phyloP scores from a whole-genome alignment of 2,797 vertebrate species.

The Heterohyrax brucei region DNA sequence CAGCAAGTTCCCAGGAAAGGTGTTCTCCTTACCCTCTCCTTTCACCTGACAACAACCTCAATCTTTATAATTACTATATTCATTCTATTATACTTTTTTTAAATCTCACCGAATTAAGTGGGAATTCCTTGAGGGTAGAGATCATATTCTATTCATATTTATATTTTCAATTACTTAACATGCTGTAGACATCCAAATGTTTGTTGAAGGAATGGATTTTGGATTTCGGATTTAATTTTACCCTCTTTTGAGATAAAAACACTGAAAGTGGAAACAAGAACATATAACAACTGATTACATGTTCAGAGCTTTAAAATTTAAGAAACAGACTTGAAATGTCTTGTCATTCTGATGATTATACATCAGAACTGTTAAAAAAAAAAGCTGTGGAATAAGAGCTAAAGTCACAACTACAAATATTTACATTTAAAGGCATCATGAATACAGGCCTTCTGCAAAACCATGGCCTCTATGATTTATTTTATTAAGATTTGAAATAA shows the following conservation, averaged over 20 bases:
- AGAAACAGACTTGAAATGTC: conserved; percentile 17
- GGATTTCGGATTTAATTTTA: conserved; percentile 66
- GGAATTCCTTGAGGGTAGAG: not conserved
- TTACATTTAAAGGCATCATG: conserved; percentile 52
- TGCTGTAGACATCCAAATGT: not conserved
- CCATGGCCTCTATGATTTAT: not conserved
- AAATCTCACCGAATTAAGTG: not conserved
- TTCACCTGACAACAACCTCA: not conserved
- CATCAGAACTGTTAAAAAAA: not conserved
- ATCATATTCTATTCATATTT: conserved; percentile 48
- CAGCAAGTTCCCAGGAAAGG: not conserved
- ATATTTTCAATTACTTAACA: not conserved
- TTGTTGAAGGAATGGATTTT: conserved; percentile 35
- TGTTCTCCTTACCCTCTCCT: not conserved
- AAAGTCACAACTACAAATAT: conserved; percentile 62
- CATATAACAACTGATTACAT: conserved; percentile 40
- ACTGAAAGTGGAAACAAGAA: conserved; percentile 30
- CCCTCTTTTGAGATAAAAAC: conserved; percentile 17
- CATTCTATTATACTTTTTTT: not conserved
- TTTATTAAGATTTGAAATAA: conserved; percentile 31
- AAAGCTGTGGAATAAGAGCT: conserved; percentile 53
- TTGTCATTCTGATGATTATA: conserved; percentile 62
- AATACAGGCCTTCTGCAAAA: conserved; percentile 27
- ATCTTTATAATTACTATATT: not conserved
- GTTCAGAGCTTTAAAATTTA: conserved; percentile 52